phyloP scores from a whole-genome alignment of 2,888 invertebrate genomes.

The Tanaodytes sp. region DNA sequence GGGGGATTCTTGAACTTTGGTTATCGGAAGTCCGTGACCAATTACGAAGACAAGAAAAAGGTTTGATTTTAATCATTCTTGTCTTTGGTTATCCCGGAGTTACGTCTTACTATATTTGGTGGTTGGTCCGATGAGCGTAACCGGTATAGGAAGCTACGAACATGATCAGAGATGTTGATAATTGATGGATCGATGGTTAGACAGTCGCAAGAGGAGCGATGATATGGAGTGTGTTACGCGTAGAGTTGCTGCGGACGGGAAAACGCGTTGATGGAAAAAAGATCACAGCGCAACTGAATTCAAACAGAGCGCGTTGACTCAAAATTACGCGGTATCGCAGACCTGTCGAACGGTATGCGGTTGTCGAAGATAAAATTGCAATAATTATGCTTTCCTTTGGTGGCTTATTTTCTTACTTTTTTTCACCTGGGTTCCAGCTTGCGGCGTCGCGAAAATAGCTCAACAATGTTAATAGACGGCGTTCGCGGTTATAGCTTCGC shows the following conservation, averaged over 20 bases:
- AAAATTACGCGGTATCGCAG: constrained; percentile 10
- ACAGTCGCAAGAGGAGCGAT: constrained; percentile 1
- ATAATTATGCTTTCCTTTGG: constrained; percentile 39
- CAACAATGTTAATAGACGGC: background rate
- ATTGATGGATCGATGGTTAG: too few species aligned
- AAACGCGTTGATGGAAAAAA: constrained; percentile 10
- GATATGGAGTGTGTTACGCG: constrained; percentile 17
- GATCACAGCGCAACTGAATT: constrained; percentile 11
- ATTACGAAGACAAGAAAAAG: too few species aligned
- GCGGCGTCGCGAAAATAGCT: background rate
- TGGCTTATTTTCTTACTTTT: constrained; percentile 13
- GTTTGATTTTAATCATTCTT: too few species aligned
- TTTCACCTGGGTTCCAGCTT: background rate
- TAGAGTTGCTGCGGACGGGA: too few species aligned
- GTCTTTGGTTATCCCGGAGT: too few species aligned
- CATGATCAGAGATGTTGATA: too few species aligned
- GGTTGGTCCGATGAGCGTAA: too few species aligned
- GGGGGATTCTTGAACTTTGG: too few species aligned
- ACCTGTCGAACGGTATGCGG: constrained; percentile 8
- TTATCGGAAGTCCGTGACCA: too few species aligned
- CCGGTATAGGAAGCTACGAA: too few species aligned
- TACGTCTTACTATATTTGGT: too few species aligned
- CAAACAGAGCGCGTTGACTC: constrained; percentile 14
- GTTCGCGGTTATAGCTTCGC: background rate
- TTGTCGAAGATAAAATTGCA: constrained; percentile 33